Evolutionary conservation across 2,797 vertebrate species (phyloP).

Genomic region (Diplodus puntazzo): DNA sequence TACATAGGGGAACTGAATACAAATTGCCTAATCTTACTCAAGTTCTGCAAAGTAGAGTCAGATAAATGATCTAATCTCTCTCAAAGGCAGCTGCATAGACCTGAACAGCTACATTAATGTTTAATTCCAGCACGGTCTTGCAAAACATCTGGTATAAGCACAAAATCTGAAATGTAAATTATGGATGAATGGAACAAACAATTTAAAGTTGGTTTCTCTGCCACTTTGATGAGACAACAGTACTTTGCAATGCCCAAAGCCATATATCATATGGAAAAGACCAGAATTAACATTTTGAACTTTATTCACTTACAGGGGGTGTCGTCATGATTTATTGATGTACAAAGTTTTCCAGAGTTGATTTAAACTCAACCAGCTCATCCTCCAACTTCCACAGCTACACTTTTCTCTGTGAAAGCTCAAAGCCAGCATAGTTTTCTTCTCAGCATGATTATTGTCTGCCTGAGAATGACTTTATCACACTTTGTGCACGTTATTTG

Average conservation of each 20-base stretch:
- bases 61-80: conserved; percentile 14
- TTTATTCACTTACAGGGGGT: neutral
- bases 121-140: neutral
- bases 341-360: neutral
- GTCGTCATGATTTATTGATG: neutral
- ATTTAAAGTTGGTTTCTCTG: neutral
- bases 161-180: neutral
- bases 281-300: neutral
- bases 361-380: neutral
- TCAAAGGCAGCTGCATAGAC: neutral
- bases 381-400: neutral
- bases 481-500: neutral
- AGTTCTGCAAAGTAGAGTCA: neutral
- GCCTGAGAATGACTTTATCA: neutral
- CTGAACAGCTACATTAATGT: neutral
- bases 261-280: neutral
- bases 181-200: neutral
- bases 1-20: conserved; percentile 12
- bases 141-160: neutral
- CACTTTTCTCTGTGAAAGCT: neutral
- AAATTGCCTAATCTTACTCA: conserved; percentile 16
- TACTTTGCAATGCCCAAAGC: no score
- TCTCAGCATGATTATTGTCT: neutral
- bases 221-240: neutral
- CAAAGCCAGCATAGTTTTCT: neutral